Evolutionary conservation across 2,888 invertebrate genomes (phyloP).

Genomic region (Germaria angustata): DNA sequence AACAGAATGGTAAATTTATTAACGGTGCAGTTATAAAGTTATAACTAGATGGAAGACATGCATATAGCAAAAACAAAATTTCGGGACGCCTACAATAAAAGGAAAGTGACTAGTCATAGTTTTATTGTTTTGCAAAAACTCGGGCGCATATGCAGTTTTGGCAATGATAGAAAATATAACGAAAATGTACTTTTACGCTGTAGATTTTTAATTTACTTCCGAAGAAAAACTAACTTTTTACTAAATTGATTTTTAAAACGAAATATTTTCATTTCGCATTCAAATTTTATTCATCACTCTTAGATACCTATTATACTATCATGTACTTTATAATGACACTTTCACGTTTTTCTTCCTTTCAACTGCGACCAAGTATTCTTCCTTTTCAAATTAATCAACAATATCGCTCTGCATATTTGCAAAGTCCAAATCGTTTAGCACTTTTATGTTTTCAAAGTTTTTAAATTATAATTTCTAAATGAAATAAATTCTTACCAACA

Average conservation of each 20-base stretch:
- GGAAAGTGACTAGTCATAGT: conserved; percentile 44
- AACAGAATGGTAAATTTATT: neutral
- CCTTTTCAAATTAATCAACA: neutral
- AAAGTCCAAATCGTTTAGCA: neutral
- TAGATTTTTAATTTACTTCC: neutral
- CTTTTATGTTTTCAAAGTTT: neutral
- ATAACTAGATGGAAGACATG: too few relatives aligned
- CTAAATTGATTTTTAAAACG: neutral
- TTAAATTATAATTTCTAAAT: conserved; percentile 16
- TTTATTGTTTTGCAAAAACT: conserved; percentile 21
- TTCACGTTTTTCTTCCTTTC: conserved; percentile 26
- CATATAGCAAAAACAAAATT: neutral
- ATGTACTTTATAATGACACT: conserved; percentile 36
- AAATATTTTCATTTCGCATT: conserved; percentile 4
- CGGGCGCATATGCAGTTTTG: conserved; percentile 39
- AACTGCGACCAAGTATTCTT: neutral
- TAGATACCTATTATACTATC: conserved; percentile 32
- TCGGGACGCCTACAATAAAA: neutral
- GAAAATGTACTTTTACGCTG: too few relatives aligned
- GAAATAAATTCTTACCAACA: conserved; percentile 86
- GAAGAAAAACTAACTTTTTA: neutral
- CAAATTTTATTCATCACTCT: neutral
- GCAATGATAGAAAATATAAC: neutral
- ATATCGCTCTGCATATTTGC: neutral
- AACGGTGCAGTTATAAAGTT: neutral